A percentile compares a stretch with the other conserved stretches of the same genome.
These are phyloP conservation scores for Orthosia gothica DNA, from an alignment of 2,888 invertebrate species.

Conservation along the genomic window DNA sequence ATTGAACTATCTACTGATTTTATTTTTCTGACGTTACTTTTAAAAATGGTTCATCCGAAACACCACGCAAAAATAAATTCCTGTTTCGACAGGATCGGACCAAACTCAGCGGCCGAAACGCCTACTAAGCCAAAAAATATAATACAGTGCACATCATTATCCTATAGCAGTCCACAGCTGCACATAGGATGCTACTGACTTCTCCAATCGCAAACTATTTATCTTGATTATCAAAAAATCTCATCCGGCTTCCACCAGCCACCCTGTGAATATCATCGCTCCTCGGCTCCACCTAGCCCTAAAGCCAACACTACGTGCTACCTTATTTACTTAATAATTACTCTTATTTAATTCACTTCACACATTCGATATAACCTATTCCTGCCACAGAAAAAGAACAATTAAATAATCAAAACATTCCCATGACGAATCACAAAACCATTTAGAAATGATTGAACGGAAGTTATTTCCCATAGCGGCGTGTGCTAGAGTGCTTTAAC, in stretches of 20 bases:
- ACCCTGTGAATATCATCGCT: not conserved
- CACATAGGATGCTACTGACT: too few relatives aligned
- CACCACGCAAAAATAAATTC: too few relatives aligned
- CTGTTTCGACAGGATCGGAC: too few relatives aligned
- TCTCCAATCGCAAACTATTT: not conserved
- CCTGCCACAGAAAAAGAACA: constrained; percentile 7
- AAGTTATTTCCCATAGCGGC: constrained; percentile 59
- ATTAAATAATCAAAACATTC: constrained; percentile 31
- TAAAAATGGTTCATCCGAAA: too few relatives aligned
- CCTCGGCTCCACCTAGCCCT: not conserved
- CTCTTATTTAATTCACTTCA: constrained; percentile 3
- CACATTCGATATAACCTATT: not conserved
- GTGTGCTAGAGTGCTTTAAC: constrained; percentile 43
- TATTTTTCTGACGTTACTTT: too few relatives aligned
- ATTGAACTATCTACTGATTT: too few relatives aligned
- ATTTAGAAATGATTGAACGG: constrained; percentile 50
- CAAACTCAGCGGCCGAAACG: too few relatives aligned
- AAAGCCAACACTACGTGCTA: too few relatives aligned
- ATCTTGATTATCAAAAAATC: not conserved
- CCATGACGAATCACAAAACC: constrained; percentile 32
- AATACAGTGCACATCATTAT: too few relatives aligned
- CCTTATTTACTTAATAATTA: not conserved
- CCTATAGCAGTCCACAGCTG: too few relatives aligned
- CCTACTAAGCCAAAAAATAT: too few relatives aligned
- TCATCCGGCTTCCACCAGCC: not conserved